Conservation (phyloP, 2,797 vertebrate species). For the Rhynchonycteris naso region DNA sequence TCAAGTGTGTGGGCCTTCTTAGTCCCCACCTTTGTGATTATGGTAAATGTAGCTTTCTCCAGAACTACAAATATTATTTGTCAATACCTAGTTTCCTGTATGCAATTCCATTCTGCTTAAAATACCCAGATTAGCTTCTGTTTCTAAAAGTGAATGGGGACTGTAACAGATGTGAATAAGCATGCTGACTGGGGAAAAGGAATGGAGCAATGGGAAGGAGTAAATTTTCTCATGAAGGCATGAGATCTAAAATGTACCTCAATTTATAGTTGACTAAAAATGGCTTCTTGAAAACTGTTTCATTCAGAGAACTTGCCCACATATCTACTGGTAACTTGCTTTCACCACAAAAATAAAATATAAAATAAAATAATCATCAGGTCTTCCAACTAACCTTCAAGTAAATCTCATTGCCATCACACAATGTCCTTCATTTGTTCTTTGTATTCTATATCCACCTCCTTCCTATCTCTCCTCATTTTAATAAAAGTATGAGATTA, state of each 20-base stretch:
- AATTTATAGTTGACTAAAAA: background rate
- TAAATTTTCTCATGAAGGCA: background rate
- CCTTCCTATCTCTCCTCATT: background rate
- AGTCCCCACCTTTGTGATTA: background rate
- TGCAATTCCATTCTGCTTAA: slow-evolving; percentile 14
- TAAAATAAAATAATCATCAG: background rate
- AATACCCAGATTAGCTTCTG: background rate
- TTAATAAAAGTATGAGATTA: slow-evolving; percentile 39
- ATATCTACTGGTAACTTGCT: background rate
- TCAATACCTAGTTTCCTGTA: background rate
- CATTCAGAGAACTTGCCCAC: background rate
- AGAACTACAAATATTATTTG: slow-evolving; percentile 33
- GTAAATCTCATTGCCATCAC: background rate
- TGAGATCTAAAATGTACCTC: background rate
- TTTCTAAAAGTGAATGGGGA: background rate
- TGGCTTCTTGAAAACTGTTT: background rate
- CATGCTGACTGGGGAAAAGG: background rate
- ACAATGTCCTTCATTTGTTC: background rate
- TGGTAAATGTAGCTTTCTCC: background rate
- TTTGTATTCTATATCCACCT: background rate
- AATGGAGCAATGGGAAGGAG: background rate
- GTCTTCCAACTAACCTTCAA: background rate
- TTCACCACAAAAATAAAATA: background rate
- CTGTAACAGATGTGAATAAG: background rate
- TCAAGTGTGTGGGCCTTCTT: background rate